phyloP scores from a whole-genome alignment of 2,113 vertebrate genomes.

The Malaclemys terrapin region DNA sequence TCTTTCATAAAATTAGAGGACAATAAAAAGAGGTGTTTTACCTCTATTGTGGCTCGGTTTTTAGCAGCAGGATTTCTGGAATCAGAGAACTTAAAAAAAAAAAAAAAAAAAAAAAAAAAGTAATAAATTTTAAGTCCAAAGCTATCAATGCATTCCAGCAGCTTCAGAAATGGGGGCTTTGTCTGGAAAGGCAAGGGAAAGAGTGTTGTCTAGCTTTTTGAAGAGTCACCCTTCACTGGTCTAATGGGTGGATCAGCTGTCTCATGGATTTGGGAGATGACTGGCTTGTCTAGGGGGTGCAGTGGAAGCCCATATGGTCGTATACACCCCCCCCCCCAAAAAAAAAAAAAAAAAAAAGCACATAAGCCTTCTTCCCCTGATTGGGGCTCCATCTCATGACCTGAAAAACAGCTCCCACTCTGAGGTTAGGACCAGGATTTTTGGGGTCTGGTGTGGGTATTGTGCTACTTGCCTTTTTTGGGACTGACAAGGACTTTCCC shows the following conservation, averaged over 20 bases:
- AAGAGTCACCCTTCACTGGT: not conserved
- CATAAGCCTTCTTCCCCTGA: not conserved
- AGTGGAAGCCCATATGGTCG: not conserved
- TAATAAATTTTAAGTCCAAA: not conserved
- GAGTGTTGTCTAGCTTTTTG: not conserved
- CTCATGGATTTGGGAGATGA: not conserved
- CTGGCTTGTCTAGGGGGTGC: not conserved
- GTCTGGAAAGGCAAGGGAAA: not conserved
- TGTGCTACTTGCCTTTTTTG: not conserved
- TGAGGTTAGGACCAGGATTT: not conserved
- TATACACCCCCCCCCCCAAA: not conserved
- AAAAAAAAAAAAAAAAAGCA: not conserved
- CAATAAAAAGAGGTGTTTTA: not conserved
- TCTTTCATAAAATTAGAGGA: not conserved
- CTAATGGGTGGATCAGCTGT: not conserved
- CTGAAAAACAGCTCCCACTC: not conserved
- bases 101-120: not conserved
- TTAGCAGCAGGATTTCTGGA: not conserved
- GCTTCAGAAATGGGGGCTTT: not conserved
- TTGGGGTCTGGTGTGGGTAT: not conserved
- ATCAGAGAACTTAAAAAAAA: not conserved
- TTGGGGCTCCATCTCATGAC: not conserved
- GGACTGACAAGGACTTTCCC: not conserved
- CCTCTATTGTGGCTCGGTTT: not conserved
- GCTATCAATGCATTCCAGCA: not conserved